Conservation (phyloP, 2,113 vertebrate genomes). For the Tychaedon coryphoeus region DNA sequence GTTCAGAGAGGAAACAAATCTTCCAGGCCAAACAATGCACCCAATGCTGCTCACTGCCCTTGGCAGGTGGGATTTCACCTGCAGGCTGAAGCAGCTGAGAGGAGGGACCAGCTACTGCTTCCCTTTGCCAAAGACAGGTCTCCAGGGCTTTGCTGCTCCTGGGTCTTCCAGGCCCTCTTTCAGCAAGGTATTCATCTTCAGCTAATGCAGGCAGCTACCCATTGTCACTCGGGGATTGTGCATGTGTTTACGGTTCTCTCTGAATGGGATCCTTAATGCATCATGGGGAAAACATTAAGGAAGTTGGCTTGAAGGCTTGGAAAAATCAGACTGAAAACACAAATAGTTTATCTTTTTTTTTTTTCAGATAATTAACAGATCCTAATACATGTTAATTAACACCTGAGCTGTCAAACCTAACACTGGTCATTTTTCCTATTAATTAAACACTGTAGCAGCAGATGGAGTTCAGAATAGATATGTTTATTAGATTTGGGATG, state of each 20-base stretch:
- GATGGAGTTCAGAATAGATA: background rate
- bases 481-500: background rate
- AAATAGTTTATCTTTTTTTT: background rate
- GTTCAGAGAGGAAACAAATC: background rate
- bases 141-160: background rate
- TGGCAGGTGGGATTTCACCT: background rate
- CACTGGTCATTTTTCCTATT: background rate
- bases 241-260: background rate
- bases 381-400: background rate
- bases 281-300: background rate
- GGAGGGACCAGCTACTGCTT: background rate
- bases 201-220: background rate
- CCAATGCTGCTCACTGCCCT: background rate
- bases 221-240: background rate
- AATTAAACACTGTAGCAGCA: background rate
- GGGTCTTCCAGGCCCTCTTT: background rate
- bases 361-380: background rate
- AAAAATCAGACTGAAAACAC: background rate
- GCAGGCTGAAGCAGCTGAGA: background rate
- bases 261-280: background rate
- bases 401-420: background rate
- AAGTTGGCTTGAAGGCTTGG: background rate
- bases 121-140: background rate
- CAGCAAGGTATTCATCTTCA: background rate
- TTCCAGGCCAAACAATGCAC: background rate